phyloP scores from a whole-genome alignment of 2,113 vertebrate genomes.

The Edolisoma coerulescens region DNA sequence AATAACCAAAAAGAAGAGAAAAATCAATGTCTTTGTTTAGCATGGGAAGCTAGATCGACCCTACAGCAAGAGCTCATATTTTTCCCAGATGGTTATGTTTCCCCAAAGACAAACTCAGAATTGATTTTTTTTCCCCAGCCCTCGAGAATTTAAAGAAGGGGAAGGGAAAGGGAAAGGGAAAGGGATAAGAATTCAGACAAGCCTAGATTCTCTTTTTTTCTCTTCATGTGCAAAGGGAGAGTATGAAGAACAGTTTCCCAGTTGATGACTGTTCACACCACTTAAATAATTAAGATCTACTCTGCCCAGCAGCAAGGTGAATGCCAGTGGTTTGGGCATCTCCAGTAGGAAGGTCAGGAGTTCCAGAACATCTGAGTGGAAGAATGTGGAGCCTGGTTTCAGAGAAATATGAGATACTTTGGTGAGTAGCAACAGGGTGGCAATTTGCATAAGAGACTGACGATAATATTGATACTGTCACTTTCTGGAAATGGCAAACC shows the following conservation, averaged over 20 bases:
- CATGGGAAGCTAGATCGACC: background rate
- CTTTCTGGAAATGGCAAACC: slow-evolving; percentile 11
- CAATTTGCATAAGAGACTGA: slow-evolving; percentile 1
- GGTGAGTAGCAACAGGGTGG: background rate
- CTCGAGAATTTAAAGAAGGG: background rate
- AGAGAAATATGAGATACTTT: background rate
- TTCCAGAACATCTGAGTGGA: background rate
- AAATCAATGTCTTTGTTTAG: slow-evolving; percentile 27
- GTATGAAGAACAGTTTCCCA: background rate
- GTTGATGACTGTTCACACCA: background rate
- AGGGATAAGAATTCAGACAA: background rate
- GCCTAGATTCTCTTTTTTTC: background rate
- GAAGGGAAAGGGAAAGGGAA: background rate
- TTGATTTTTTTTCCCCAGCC: background rate
- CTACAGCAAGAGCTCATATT: background rate
- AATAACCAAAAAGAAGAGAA: background rate
- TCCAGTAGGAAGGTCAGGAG: background rate
- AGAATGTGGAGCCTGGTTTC: background rate
- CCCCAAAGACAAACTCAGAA: background rate
- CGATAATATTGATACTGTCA: background rate
- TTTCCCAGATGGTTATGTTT: background rate
- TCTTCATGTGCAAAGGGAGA: background rate
- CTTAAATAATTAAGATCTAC: background rate
- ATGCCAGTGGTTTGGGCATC: background rate
- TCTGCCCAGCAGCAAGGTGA: background rate